These are phyloP conservation scores for Pegea sp. DNA, from an alignment of 23 tunicate genomes.

Conservation along the genomic window DNA sequence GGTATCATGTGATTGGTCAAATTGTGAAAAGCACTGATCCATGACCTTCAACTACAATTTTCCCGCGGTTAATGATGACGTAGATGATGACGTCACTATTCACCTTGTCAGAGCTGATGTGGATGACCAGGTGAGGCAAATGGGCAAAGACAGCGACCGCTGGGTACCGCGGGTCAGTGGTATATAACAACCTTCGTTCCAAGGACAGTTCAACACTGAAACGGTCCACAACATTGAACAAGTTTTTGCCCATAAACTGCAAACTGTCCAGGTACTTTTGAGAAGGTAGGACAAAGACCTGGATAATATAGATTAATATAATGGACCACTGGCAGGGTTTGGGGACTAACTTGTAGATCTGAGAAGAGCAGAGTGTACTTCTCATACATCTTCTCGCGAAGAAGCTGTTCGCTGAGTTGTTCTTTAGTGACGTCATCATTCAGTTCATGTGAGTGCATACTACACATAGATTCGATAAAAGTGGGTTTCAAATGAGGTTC, in stretches of 20 bases:
- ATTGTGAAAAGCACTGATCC: not conserved
- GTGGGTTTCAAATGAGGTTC: not conserved
- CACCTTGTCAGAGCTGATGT: constrained; percentile 53
- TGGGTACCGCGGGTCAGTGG: constrained; percentile 55
- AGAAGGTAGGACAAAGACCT: constrained; percentile 41
- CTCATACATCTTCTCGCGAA: constrained; percentile 86
- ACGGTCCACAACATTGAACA: constrained; percentile 36
- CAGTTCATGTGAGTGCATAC: too few relatives aligned
- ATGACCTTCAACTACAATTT: not conserved
- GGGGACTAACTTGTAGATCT: constrained; percentile 79
- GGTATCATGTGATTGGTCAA: not conserved
- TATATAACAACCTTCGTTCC: constrained; percentile 39
- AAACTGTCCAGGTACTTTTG: constrained; percentile 10
- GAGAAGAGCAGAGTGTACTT: constrained; percentile 47
- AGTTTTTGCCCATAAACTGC: constrained; percentile 15
- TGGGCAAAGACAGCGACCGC: constrained; percentile 45
- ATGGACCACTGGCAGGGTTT: too few relatives aligned
- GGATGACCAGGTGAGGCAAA: constrained; percentile 50
- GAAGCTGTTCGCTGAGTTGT: constrained; percentile 18
- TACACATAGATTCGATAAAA: too few relatives aligned
- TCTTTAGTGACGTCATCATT: constrained; percentile 8
- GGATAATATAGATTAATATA: constrained; percentile 1
- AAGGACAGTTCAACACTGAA: constrained; percentile 48
- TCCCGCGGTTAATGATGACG: too few relatives aligned
- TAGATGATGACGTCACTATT: too few relatives aligned